phyloP scores from a whole-genome alignment of 1,140 invertebrate species.

The Caerostris extrusa region DNA sequence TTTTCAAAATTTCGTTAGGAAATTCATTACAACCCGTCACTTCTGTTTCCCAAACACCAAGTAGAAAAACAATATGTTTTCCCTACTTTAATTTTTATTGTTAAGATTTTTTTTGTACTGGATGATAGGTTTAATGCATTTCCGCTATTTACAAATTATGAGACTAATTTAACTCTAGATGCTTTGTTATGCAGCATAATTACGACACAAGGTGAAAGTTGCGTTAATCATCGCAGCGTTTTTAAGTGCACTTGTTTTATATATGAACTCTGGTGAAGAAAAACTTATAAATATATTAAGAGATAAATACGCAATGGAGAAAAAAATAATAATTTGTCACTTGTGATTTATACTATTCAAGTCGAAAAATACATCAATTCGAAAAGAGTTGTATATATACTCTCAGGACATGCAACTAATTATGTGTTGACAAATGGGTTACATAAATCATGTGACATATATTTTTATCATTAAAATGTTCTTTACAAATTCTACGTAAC shows the following conservation, averaged over 20 bases:
- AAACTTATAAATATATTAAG: not conserved
- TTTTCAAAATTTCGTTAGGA: not conserved
- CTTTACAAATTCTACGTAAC: too few species aligned
- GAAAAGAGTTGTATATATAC: too few species aligned
- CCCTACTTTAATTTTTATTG: not conserved
- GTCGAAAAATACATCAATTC: too few species aligned
- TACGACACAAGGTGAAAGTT: conserved; percentile 14
- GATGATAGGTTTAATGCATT: conserved; percentile 21
- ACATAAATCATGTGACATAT: too few species aligned
- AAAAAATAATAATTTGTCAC: not conserved
- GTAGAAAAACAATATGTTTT: not conserved
- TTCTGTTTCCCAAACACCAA: not conserved
- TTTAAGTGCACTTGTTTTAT: not conserved
- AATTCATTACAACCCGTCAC: not conserved
- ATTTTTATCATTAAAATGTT: too few species aligned
- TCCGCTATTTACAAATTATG: conserved; percentile 11
- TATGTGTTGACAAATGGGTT: too few species aligned
- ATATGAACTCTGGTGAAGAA: not conserved
- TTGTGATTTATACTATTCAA: not conserved
- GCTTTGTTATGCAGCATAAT: conserved; percentile 7
- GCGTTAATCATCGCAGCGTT: not conserved
- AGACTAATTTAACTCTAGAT: not conserved
- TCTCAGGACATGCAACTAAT: too few species aligned
- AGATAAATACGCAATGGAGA: not conserved
- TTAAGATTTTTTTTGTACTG: not conserved